Conservation (phyloP, 2,797 vertebrate species). For the Pitangus sulphuratus region DNA sequence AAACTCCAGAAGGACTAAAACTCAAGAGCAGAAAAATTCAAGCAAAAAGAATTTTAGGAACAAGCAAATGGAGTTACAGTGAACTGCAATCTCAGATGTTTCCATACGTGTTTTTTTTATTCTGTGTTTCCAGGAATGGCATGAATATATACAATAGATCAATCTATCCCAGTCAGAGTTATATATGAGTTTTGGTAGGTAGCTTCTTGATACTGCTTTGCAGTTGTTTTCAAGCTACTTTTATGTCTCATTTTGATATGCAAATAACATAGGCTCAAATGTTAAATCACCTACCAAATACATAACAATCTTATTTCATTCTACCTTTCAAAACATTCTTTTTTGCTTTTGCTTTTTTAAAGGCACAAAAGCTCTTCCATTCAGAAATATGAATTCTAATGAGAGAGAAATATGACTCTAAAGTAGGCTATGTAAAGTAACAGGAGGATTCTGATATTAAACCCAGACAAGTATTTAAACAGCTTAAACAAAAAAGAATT, state of each 20-base stretch:
- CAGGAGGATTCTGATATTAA: not conserved
- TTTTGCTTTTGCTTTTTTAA: not conserved
- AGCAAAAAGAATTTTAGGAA: not conserved
- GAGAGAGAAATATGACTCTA: not conserved
- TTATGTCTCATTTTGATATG: constrained; percentile 57
- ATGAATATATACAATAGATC: not conserved
- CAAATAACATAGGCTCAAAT: constrained; percentile 40
- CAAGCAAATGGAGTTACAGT: not conserved
- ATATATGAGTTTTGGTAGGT: not conserved
- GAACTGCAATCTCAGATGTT: not conserved
- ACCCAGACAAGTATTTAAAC: not conserved
- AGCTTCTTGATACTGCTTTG: not conserved
- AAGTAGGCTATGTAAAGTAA: not conserved
- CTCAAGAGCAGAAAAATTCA: not conserved
- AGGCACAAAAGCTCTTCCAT: not conserved
- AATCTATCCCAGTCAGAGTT: not conserved
- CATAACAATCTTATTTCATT: constrained; percentile 3
- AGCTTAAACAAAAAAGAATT: too few species aligned
- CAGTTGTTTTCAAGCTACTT: constrained; percentile 30
- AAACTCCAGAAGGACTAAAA: not conserved
- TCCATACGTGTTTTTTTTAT: rapidly evolving
- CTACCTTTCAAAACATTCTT: not conserved
- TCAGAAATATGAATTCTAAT: not conserved
- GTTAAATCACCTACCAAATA: constrained; percentile 34
- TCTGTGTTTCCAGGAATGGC: not conserved